A percentile compares a stretch with the other conserved stretches of the same genome.
Evolutionary conservation across 92 coral and sea anemone species (phyloP).

Genomic region (Paramuricea clavata): DNA sequence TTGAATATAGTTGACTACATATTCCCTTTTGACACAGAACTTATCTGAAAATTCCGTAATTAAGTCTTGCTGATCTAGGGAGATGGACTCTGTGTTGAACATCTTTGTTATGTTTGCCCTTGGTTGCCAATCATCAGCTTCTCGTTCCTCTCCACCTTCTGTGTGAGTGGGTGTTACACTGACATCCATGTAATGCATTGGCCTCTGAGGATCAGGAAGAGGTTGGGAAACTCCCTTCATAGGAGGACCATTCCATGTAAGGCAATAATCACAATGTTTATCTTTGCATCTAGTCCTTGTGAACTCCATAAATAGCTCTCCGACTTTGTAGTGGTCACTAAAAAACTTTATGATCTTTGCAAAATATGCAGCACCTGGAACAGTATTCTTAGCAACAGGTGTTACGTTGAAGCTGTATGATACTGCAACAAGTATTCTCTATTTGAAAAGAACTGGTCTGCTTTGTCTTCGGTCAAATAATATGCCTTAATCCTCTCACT

Average conservation of each 20-base stretch:
- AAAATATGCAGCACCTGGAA: constrained; percentile 62
- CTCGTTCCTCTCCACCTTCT: no score
- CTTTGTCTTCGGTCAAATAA: constrained; percentile 45
- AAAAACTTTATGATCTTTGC: constrained; percentile 59
- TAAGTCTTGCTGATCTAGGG: neutral
- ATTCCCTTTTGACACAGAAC: no score
- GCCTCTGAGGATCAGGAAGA: no score
- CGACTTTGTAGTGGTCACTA: no score
- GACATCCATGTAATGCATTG: no score
- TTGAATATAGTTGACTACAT: constrained; percentile 24
- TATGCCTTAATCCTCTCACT: constrained; percentile 49
- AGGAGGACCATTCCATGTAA: no score
- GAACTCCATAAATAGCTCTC: no score
- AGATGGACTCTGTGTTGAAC: no score
- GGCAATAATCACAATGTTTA: no score
- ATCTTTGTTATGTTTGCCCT: neutral
- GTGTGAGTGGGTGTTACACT: no score
- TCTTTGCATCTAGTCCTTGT: constrained; percentile 28
- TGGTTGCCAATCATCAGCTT: constrained; percentile 1
- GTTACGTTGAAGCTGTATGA: constrained; percentile 41
- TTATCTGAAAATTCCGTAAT: constrained; percentile 39
- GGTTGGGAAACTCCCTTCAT: no score
- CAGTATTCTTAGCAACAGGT: constrained; percentile 21
- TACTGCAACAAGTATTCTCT: constrained; percentile 37
- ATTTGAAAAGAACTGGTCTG: constrained; percentile 52